These are phyloP conservation scores for Drosophila falleni DNA, from an alignment of 2,888 invertebrate genomes.

Conservation along the genomic window DNA sequence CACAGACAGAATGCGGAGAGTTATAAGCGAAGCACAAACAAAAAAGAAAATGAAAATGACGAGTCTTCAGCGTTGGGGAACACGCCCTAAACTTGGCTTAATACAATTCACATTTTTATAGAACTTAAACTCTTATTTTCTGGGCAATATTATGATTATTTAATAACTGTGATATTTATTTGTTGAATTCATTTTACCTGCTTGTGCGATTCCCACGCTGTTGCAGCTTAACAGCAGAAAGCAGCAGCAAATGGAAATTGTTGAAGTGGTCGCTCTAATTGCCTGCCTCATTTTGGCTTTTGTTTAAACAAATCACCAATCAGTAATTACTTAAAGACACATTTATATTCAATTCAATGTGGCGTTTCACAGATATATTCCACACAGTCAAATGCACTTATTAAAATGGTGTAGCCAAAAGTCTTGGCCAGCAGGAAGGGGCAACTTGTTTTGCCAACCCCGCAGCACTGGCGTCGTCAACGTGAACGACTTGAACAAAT, in stretches of 20 bases:
- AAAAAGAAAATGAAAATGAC: conserved; percentile 57
- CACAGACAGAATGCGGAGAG: conserved; percentile 32
- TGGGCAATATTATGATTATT: neutral
- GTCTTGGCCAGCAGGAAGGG: conserved; percentile 15
- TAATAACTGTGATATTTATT: neutral
- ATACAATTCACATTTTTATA: conserved; percentile 42
- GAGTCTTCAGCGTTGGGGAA: conserved; percentile 71
- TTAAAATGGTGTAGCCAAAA: conserved; percentile 31
- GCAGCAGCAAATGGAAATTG: conserved; percentile 49
- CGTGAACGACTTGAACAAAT: conserved; percentile 16
- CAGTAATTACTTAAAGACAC: conserved; percentile 52
- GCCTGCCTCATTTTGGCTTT: conserved; percentile 58
- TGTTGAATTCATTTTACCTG: conserved; percentile 52
- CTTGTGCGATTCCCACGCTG: conserved; percentile 61
- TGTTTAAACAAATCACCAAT: conserved; percentile 30
- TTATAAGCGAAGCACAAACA: conserved; percentile 55
- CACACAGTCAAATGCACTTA: conserved; percentile 36
- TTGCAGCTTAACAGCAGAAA: conserved; percentile 69
- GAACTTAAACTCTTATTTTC: conserved; percentile 10
- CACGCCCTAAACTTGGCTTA: conserved; percentile 79
- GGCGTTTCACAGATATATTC: conserved; percentile 21
- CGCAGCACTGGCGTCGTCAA: conserved; percentile 39
- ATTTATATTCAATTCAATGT: conserved; percentile 48
- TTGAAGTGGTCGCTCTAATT: conserved; percentile 26
- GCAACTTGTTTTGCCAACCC: conserved; percentile 50